Conservation (phyloP, 2,113 vertebrate species). For the Gracilinanus agilis region DNA sequence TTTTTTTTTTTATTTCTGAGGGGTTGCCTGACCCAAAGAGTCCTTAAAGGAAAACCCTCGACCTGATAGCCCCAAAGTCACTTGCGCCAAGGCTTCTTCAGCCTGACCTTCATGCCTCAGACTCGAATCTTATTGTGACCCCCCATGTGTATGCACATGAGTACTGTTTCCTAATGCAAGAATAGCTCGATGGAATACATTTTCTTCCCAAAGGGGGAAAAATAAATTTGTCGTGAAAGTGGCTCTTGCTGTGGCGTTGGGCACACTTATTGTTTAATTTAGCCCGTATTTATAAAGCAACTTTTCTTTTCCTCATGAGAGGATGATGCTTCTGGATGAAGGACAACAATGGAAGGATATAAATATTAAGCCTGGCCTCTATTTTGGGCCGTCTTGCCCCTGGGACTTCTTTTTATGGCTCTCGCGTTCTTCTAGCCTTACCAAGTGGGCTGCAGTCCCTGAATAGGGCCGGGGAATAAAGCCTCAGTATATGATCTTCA, state of each 20-base stretch:
- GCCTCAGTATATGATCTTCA: background rate
- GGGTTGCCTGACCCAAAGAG: background rate
- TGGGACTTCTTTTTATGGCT: slow-evolving; percentile 20
- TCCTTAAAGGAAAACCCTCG: background rate
- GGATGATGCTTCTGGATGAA: slow-evolving; percentile 56
- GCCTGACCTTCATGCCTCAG: background rate
- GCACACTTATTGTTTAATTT: slow-evolving; percentile 62
- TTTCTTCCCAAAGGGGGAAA: slow-evolving; percentile 65
- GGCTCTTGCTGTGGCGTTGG: slow-evolving; percentile 59
- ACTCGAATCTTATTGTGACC: background rate
- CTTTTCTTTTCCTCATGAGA: slow-evolving; percentile 47
- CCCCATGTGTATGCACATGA: background rate
- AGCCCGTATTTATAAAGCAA: slow-evolving; percentile 27
- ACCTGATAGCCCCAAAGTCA: background rate
- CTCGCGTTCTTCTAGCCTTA: slow-evolving; percentile 54
- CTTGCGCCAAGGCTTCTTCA: background rate
- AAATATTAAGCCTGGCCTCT: slow-evolving; percentile 50
- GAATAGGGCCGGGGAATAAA: slow-evolving; percentile 31
- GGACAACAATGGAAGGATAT: slow-evolving; percentile 39
- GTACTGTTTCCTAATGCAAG: slow-evolving; percentile 61
- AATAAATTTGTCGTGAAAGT: slow-evolving; percentile 68
- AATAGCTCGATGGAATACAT: slow-evolving; percentile 68
- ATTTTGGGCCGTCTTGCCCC: slow-evolving; percentile 55
- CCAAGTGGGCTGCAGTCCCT: slow-evolving; percentile 50
- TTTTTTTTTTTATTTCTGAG: background rate